These are phyloP conservation scores for Poeciliopsis turneri DNA, from an alignment of 2,797 vertebrate species.

Conservation along the genomic window DNA sequence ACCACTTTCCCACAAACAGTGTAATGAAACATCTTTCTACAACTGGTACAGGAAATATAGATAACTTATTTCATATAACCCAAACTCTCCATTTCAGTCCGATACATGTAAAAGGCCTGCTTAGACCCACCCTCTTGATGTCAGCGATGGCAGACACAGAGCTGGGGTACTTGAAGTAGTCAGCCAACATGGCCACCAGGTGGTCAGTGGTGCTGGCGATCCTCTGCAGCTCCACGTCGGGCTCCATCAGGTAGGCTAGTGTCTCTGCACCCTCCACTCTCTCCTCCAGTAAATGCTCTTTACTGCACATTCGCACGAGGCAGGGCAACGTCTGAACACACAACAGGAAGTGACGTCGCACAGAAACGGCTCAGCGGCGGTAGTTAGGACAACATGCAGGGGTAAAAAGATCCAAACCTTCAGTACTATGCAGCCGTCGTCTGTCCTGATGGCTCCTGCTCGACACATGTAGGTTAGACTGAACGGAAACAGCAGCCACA, in stretches of 20 bases:
- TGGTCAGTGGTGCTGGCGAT: constrained; percentile 98
- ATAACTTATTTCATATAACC: background rate
- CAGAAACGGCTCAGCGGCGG: background rate
- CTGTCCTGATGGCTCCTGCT: constrained; percentile 94
- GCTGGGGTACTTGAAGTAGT: constrained; percentile 99
- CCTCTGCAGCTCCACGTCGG: constrained; percentile 95
- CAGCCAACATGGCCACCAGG: constrained; percentile 95
- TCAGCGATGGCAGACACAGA: constrained; percentile 98
- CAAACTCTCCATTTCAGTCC: background rate
- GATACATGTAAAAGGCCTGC: background rate
- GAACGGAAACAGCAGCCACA: constrained; percentile 54
- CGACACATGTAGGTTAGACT: constrained; percentile 99
- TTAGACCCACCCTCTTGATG: constrained; percentile 91
- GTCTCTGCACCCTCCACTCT: constrained; percentile 98
- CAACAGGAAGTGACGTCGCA: background rate
- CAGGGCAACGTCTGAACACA: constrained; percentile 90
- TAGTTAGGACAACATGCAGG: background rate
- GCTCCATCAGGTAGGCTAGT: constrained; percentile 95
- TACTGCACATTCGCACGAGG: constrained; percentile 98
- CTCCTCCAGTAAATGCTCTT: constrained; percentile 95
- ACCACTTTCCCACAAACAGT: background rate
- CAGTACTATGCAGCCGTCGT: constrained; percentile 91
- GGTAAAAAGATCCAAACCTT: constrained; percentile 80
- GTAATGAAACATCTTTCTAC: background rate
- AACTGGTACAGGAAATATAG: background rate